phyloP scores from a whole-genome alignment of 2,113 vertebrate species.

The Catharus bicknelli region DNA sequence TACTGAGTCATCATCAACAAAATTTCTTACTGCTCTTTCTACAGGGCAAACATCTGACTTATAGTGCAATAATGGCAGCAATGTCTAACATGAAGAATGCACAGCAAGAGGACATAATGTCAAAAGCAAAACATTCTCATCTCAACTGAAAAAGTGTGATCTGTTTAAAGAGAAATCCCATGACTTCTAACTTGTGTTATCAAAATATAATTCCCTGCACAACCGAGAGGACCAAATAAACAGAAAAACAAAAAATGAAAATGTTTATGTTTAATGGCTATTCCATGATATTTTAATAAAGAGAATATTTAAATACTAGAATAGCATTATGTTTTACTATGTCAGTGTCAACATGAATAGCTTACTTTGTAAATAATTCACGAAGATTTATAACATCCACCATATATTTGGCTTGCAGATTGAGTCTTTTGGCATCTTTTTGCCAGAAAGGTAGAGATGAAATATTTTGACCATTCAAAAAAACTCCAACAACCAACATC shows the following conservation, averaged over 20 bases:
- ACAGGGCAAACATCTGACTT: neutral
- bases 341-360: neutral
- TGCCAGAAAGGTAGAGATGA: neutral
- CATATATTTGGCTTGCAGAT: neutral
- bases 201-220: neutral
- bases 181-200: neutral
- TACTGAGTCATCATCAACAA: neutral
- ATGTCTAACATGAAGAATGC: neutral
- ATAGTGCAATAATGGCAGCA: neutral
- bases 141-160: neutral
- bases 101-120: neutral
- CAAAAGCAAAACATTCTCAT: neutral
- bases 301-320: neutral
- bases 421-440: neutral
- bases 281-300: neutral
- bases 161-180: neutral
- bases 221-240: neutral
- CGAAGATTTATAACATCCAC: neutral
- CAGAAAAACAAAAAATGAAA: rapidly evolving
- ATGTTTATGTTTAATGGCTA: neutral
- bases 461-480: neutral
- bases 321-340: neutral
- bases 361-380: neutral
- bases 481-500: neutral
- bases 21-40: neutral